Percentiles rank a stretch among this genome's conserved stretches.
These are phyloP conservation scores for Ooceraea biroi DNA, from an alignment of 1,140 invertebrate species.

Conservation along the genomic window DNA sequence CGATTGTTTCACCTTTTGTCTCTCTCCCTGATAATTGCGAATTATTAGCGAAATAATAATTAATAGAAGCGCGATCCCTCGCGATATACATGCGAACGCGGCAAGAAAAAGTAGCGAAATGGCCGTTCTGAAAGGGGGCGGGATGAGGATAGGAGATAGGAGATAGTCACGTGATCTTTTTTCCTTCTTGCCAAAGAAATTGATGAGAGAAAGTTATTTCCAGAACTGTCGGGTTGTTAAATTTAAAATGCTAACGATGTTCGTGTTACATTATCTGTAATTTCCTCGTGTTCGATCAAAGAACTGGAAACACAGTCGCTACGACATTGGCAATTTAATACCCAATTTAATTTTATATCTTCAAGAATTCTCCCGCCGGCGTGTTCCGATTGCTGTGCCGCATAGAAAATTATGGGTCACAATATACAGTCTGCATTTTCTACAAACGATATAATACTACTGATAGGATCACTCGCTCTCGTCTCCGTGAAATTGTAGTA, in stretches of 20 bases:
- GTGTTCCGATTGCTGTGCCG: not conserved
- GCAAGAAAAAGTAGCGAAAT: not conserved
- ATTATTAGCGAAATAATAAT: constrained; percentile 38
- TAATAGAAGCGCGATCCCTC: constrained; percentile 19
- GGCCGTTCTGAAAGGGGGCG: not conserved
- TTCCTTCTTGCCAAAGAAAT: not conserved
- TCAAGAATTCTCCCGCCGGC: not conserved
- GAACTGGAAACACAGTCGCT: not conserved
- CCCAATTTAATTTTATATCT: constrained; percentile 6
- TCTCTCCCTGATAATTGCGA: constrained; percentile 13
- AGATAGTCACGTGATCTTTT: not conserved
- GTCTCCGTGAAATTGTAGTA: not conserved
- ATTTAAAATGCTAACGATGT: constrained; percentile 37
- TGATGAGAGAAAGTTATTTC: not conserved
- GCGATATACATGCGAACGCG: not conserved
- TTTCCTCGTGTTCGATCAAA: constrained; percentile 16
- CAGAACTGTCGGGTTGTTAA: not conserved
- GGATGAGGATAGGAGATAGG: too few relatives aligned
- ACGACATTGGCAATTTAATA: constrained; percentile 17
- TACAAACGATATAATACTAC: not conserved
- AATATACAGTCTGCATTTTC: not conserved
- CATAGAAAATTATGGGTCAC: not conserved
- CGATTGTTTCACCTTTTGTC: constrained; percentile 37
- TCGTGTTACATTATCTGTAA: constrained; percentile 8
- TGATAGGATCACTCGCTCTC: not conserved